Evolutionary conservation across 2,797 vertebrate genomes (phyloP), one percentile per base, ranked within the genome.

Genomic region (Holocentrus rufus): DNA sequence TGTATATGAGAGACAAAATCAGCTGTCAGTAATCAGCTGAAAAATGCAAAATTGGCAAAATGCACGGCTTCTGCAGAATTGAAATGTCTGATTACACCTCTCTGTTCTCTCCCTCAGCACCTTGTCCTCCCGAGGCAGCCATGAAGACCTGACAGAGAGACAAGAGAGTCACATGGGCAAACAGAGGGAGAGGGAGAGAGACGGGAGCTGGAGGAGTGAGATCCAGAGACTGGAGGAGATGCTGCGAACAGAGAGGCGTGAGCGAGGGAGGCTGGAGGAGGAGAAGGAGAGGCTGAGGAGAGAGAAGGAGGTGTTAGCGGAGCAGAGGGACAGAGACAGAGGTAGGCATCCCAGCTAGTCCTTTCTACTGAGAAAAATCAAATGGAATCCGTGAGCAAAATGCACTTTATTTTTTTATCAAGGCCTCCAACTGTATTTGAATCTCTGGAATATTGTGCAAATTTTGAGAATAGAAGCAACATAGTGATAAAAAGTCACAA

Each of bases 221-320:
- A 6, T 85, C 46, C 71, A 80, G n/a, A 81, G 66, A n/a, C 83
- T 93, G 59, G 85, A 92, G 77, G 85, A 89, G 42, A 80, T 74
- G 70, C 75, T 92, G 59, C 78, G 71, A 11, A 74, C 65, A 5
- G 91, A 92, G 76, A 83, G 57, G 58, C 84, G 80, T 42, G 84
- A 89, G 65, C 92, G 79, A 54, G 20, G 58, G 64, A 75, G 63
- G 61, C 76, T 92, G 79, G 87, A 92, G 23, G 74, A 90, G 25
- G 88, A 94, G 80, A 89, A 44, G 49, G 84, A 92, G 44, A 82
- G 46, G 39, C 85, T 94, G 69, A 87, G 79, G 74, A 71, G 36
- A 17, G 89, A 92, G 68, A 88, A 86, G 65, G 82, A 88, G 64
- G 66, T 22, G 4, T 56, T 88, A 53, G 87, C 91, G 72, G 82